These are phyloP conservation scores for Mesocentrotus franciscanus DNA, from an alignment of 53 echinoderm and acorn worm species.

Conservation along the genomic window DNA sequence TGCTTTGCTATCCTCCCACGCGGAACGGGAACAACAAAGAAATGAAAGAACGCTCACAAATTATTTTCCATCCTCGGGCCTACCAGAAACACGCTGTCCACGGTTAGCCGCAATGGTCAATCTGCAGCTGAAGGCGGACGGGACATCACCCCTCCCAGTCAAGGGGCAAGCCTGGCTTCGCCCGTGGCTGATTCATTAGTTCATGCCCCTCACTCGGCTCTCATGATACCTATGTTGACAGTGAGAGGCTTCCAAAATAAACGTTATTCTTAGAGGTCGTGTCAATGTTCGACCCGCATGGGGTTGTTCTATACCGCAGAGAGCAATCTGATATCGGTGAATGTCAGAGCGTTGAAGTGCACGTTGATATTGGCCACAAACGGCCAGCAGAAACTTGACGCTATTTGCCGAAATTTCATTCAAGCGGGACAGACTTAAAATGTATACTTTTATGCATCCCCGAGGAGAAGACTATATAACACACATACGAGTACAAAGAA, in stretches of 20 bases:
- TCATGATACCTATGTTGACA: constrained; percentile 26
- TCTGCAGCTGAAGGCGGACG: not conserved
- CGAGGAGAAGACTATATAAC: not conserved
- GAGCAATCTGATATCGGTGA: not conserved
- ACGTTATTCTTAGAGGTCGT: constrained; percentile 16
- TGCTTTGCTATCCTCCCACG: too few relatives aligned
- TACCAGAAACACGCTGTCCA: too few relatives aligned
- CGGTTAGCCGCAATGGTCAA: not conserved
- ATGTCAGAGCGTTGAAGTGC: not conserved
- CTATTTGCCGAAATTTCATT: not conserved
- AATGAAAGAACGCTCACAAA: too few relatives aligned
- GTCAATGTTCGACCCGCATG: not conserved
- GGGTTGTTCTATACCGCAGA: not conserved
- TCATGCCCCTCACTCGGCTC: constrained; percentile 24
- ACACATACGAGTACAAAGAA: too few relatives aligned
- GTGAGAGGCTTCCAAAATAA: constrained; percentile 28
- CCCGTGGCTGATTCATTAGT: not conserved
- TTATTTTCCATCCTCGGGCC: too few relatives aligned
- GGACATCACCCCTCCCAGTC: not conserved
- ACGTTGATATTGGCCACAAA: not conserved
- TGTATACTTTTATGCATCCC: not conserved
- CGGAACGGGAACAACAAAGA: too few relatives aligned
- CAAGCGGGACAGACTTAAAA: not conserved
- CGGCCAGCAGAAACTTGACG: not conserved
- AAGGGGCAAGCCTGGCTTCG: not conserved